A percentile compares a stretch with the other conserved stretches of the same genome.
These are phyloP conservation scores for Epinephelus awoara DNA, from an alignment of 2,797 vertebrate species.

Conservation along the genomic window DNA sequence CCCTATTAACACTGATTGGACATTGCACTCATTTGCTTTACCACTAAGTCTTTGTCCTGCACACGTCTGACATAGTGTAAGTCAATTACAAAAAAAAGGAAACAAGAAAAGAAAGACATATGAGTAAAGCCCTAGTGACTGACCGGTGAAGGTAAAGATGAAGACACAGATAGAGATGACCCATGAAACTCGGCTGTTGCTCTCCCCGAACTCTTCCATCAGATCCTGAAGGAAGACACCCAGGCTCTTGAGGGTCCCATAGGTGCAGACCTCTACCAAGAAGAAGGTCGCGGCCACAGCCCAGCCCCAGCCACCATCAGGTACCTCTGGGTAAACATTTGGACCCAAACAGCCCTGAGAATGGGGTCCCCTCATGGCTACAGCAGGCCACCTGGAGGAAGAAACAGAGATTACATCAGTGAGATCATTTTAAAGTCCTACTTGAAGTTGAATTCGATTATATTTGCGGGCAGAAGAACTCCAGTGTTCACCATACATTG, in stretches of 20 bases:
- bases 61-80: not conserved
- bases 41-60: not conserved
- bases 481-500: too few species aligned
- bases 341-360: constrained; percentile 81
- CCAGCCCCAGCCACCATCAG: constrained; percentile 97
- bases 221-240: constrained; percentile 95
- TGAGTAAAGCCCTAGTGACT: constrained; percentile 58
- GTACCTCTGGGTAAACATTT: constrained; percentile 91
- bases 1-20: too few species aligned
- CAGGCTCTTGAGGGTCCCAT: constrained; percentile 93
- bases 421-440: not conserved
- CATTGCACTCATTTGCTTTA: too few species aligned
- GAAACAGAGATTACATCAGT: not conserved
- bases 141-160: constrained; percentile 93
- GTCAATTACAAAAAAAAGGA: not conserved
- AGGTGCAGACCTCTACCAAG: constrained; percentile 93
- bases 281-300: constrained; percentile 92
- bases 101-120: not conserved
- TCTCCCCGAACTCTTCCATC: constrained; percentile 91
- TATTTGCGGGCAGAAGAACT: too few species aligned
- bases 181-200: constrained; percentile 95
- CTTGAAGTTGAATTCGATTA: not conserved
- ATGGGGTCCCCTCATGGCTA: constrained; percentile 85
- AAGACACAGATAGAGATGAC: constrained; percentile 95
- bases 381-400: constrained; percentile 27